Conservation (phyloP, 2,888 invertebrate species). For the Disparrhopalites patrizii region DNA sequence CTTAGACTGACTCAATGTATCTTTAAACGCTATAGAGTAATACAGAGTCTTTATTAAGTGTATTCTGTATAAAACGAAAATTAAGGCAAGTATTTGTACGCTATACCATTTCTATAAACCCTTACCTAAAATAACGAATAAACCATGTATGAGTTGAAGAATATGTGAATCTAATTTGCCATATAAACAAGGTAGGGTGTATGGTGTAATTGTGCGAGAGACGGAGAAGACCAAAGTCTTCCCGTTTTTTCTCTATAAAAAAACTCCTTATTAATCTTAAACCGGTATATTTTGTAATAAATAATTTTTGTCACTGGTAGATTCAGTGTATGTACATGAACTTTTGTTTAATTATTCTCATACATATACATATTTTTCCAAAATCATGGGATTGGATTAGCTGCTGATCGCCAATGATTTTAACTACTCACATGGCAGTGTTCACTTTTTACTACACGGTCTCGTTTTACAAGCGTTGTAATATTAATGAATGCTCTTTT, state of each 20-base stretch:
- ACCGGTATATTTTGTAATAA: slow-evolving; percentile 20
- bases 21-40: too few species aligned
- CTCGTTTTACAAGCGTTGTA: too few species aligned
- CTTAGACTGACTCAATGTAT: not conserved
- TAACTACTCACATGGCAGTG: too few species aligned
- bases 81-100: not conserved
- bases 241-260: slow-evolving; percentile 6
- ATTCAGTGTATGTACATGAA: not conserved
- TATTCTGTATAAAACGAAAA: not conserved
- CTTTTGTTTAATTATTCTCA: too few species aligned
- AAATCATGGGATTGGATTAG: too few species aligned
- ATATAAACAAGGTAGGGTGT: not conserved
- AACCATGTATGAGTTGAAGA: not conserved
- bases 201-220: slow-evolving; percentile 2
- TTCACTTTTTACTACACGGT: too few species aligned
- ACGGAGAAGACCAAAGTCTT: slow-evolving; percentile 11
- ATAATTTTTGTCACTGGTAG: not conserved
- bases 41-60: too few species aligned
- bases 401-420: too few species aligned
- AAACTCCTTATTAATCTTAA: slow-evolving; percentile 14
- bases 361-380: too few species aligned
- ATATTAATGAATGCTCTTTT: too few species aligned
- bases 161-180: slow-evolving; percentile 12
- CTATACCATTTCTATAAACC: not conserved
- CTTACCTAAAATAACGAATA: not conserved